These are phyloP conservation scores for Myathropa florea DNA, from an alignment of 2,888 invertebrate genomes.

Conservation along the genomic window DNA sequence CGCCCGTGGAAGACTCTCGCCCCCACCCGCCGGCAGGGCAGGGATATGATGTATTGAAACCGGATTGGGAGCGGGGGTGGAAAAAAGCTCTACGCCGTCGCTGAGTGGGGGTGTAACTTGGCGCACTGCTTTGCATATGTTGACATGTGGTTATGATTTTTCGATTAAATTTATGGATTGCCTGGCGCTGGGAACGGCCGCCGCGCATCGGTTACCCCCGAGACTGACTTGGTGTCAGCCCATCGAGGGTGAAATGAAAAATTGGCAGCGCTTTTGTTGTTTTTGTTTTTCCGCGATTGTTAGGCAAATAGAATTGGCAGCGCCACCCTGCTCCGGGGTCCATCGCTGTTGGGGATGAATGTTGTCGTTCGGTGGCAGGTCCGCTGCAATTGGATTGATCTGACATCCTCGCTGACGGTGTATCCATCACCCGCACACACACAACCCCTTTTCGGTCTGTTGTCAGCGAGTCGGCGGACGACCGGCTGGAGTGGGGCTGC, in stretches of 20 bases:
- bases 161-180: conserved; percentile 77
- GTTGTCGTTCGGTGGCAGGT: conserved; percentile 23
- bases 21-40: conserved; percentile 44
- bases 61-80: conserved; percentile 62
- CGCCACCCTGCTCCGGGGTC: conserved; percentile 1
- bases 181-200: conserved; percentile 67
- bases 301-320: conserved; percentile 40
- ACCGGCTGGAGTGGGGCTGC: too few relatives aligned
- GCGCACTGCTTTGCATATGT: conserved; percentile 74
- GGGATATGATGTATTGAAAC: conserved; percentile 69
- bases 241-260: conserved; percentile 72
- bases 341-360: not conserved
- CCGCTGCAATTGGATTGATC: conserved; percentile 67
- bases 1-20: conserved; percentile 11
- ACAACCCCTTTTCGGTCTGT: conserved; percentile 31
- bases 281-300: conserved; percentile 39
- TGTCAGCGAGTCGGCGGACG: not conserved
- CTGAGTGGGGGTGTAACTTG: conserved; percentile 28
- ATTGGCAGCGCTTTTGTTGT: conserved; percentile 61
- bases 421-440: conserved; percentile 5
- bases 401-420: conserved; percentile 63
- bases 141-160: conserved; percentile 76
- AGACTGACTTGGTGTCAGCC: conserved; percentile 14
- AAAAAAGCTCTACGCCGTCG: conserved; percentile 68
- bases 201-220: conserved; percentile 63